Conservation (phyloP, 2,113 vertebrate species). For the Nerophis lumbriciformis region DNA sequence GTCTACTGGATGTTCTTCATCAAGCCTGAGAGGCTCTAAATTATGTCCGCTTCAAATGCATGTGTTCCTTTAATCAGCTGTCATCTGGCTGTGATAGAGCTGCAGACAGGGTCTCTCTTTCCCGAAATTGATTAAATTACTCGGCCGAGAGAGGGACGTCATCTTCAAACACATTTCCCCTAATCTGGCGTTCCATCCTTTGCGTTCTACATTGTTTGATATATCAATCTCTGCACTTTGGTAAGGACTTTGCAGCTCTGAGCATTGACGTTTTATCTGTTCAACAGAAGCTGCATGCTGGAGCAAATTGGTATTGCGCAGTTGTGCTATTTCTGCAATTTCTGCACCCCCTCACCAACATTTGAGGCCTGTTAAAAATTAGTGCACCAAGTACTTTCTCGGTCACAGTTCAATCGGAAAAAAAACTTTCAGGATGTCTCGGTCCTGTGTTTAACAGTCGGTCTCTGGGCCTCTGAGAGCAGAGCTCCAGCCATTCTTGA, state of each 20-base stretch:
- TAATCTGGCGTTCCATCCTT: conserved; percentile 13
- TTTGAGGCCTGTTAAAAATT: conserved; percentile 54
- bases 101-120: conserved; percentile 16
- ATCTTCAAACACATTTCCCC: conserved; percentile 42
- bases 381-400: conserved; percentile 44
- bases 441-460: conserved; percentile 49
- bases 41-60: conserved; percentile 45
- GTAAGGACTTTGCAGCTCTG: conserved; percentile 15
- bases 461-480: conserved; percentile 40
- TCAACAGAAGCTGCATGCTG: conserved; percentile 36
- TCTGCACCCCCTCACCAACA: conserved; percentile 39
- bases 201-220: conserved; percentile 21
- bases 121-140: conserved; percentile 49
- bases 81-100: conserved; percentile 36
- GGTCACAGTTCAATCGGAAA: conserved; percentile 46
- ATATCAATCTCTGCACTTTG: conserved; percentile 13
- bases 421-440: conserved; percentile 49
- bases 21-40: conserved; percentile 38
- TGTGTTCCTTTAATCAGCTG: conserved; percentile 46
- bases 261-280: conserved; percentile 31
- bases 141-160: conserved; percentile 48
- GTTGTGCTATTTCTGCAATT: conserved; percentile 54
- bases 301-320: conserved; percentile 42
- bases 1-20: conserved; percentile 34
- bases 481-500: conserved; percentile 52